Percentiles rank a stretch among this genome's conserved stretches.
Conservation (phyloP, 2,113 vertebrate species). For the Verasper variegatus region DNA sequence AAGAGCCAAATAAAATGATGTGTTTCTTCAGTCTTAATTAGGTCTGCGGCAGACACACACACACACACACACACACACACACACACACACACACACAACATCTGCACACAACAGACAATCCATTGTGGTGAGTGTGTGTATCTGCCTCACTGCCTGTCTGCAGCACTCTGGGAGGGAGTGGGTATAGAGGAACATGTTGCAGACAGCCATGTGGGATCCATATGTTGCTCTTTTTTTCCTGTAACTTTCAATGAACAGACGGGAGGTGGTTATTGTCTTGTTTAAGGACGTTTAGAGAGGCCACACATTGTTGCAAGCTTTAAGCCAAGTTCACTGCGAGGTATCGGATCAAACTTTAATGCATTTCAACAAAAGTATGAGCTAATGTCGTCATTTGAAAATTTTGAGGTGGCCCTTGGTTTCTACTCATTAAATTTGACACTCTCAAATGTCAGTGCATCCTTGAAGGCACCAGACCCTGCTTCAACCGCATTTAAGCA, state of each 20-base stretch:
- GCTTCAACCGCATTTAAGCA: not conserved
- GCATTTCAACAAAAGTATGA: not conserved
- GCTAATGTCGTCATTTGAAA: not conserved
- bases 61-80: too few relatives aligned
- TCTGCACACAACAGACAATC: slow-evolving; percentile 70
- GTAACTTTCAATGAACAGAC: slow-evolving; percentile 2
- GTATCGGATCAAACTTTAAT: not conserved
- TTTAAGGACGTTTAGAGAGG: too few relatives aligned
- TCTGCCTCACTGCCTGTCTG: slow-evolving; percentile 27
- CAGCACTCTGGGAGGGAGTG: slow-evolving; percentile 7
- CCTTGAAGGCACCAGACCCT: not conserved
- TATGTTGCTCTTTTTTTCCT: slow-evolving; percentile 25
- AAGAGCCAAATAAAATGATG: slow-evolving; percentile 69
- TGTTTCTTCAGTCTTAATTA: slow-evolving; percentile 75
- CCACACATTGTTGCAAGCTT: not conserved
- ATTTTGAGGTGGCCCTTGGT: not conserved
- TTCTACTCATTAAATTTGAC: not conserved
- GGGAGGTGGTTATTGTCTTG: too few relatives aligned
- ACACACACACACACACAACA: slow-evolving; percentile 50
- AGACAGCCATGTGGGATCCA: slow-evolving; percentile 59
- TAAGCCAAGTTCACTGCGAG: not conserved
- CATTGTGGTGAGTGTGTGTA: slow-evolving; percentile 34
- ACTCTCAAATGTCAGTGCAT: not conserved
- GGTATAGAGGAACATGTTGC: slow-evolving; percentile 20
- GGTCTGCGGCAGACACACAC: slow-evolving; percentile 40